Evolutionary conservation across 2,888 invertebrate genomes (phyloP).

Genomic region (Perdita meconis): DNA sequence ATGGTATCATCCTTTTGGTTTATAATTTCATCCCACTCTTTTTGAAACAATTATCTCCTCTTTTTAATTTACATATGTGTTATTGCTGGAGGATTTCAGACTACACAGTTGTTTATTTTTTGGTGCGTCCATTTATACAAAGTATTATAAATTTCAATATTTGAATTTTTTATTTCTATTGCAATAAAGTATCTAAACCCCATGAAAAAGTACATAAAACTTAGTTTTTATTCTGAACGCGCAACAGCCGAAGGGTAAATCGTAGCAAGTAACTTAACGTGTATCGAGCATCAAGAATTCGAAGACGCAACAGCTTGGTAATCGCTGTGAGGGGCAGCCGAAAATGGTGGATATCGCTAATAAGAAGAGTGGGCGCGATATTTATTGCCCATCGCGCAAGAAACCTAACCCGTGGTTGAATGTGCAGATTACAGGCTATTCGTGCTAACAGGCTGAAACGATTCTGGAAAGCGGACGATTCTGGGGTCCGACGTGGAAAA

Average conservation of each 20-base stretch:
- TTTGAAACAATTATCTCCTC: no score
- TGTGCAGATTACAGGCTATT: conserved; percentile 69
- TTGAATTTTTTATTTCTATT: no score
- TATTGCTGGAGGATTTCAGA: no score
- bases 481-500: conserved; percentile 34
- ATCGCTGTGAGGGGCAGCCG: conserved; percentile 45
- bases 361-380: conserved; percentile 70
- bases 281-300: background rate
- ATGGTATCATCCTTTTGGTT: no score
- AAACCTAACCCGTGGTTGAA: conserved; percentile 56
- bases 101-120: no score
- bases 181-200: no score
- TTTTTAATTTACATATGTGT: no score
- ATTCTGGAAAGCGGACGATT: conserved; percentile 54
- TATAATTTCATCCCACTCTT: no score
- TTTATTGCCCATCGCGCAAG: conserved; percentile 66
- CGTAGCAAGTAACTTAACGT: conserved; percentile 10
- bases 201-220: no score
- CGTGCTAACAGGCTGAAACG: conserved; percentile 63
- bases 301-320: conserved; percentile 35
- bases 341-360: conserved; percentile 60
- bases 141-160: no score
- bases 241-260: background rate
- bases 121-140: no score
- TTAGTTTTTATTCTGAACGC: no score